Conservation (phyloP, 2,113 vertebrate species). For the Eurypyga helias region DNA sequence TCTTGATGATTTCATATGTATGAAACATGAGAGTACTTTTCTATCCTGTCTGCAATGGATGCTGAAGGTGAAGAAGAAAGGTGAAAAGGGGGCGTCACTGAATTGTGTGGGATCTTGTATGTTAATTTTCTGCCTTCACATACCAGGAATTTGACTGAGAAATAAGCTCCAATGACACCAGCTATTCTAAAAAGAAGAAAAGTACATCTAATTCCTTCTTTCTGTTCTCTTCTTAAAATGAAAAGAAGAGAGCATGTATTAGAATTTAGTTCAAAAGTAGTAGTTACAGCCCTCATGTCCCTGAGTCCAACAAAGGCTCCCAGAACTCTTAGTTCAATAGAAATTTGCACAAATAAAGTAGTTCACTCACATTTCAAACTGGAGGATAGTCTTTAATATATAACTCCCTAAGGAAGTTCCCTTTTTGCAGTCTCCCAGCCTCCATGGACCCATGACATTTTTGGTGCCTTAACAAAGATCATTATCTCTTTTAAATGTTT, state of each 20-base stretch:
- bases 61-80: background rate
- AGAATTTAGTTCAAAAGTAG: slow-evolving; percentile 27
- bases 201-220: background rate
- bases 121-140: background rate
- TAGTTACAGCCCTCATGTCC: background rate
- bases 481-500: background rate
- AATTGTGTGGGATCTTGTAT: background rate
- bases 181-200: slow-evolving; percentile 1
- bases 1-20: background rate
- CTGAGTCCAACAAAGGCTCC: background rate
- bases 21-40: background rate
- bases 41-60: background rate
- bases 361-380: background rate
- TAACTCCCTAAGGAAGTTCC: background rate
- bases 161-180: background rate
- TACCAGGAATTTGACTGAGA: slow-evolving; percentile 7
- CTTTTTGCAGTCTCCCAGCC: background rate
- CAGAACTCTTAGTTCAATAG: background rate
- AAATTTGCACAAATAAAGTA: slow-evolving; percentile 26
- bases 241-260: background rate
- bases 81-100: background rate
- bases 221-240: background rate
- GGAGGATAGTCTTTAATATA: slow-evolving; percentile 19
- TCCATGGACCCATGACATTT: background rate
- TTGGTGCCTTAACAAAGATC: background rate